Evolutionary conservation across 2,113 vertebrate genomes (phyloP), one percentile per base, ranked within the genome.

Genomic region (Microcebus tavaratra): DNA sequence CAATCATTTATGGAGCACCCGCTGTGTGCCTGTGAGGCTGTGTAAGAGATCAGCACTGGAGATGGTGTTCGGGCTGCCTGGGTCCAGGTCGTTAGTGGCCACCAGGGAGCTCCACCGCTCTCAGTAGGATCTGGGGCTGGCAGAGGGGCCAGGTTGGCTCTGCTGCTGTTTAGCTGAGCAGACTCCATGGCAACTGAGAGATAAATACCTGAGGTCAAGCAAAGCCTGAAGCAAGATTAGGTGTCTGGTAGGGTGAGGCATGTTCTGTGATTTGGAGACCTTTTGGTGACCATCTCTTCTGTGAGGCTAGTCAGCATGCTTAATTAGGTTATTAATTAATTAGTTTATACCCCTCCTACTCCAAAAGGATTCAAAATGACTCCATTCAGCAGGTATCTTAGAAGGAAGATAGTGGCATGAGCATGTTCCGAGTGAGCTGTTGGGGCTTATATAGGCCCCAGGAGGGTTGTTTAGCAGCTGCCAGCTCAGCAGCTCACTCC

Each of bases 171-270:
- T 93, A 61, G 88, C 21, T 57, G 45, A 81, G 57, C 73, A 78
- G 90, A 80, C 95, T 90, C 96, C 96, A 73, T 97, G 96, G 84
- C 91, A 97, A 97, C 97, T 61, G 42, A 80, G 87, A 97, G 96
- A 97, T 97, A 97, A 97, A 97, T 82, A 96, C 96, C 96, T 96
- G 96, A 87, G 75, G 92, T 88, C 83, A 70, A 89, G 93, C 75
- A 91, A 92, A 91, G 61, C 36, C 89, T 92, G 53, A 53, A 87
- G 53, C 63, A 76, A 83, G 91, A 94, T 80, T 95, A 93, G 91
- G 73, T 97, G 91, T 95, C 93, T 96, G 79, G 20, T 83, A 79
- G 75, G 72, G 87, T 90, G 45, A 79, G 96, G 20, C 63, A 61
- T 55, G 29, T 65, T 42, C 68, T 72, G 55, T 82, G 57, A 93